Percentiles rank a stretch among this genome's conserved stretches.
Evolutionary conservation across 2,888 invertebrate genomes (phyloP).

Genomic region (Leucoma salicis): DNA sequence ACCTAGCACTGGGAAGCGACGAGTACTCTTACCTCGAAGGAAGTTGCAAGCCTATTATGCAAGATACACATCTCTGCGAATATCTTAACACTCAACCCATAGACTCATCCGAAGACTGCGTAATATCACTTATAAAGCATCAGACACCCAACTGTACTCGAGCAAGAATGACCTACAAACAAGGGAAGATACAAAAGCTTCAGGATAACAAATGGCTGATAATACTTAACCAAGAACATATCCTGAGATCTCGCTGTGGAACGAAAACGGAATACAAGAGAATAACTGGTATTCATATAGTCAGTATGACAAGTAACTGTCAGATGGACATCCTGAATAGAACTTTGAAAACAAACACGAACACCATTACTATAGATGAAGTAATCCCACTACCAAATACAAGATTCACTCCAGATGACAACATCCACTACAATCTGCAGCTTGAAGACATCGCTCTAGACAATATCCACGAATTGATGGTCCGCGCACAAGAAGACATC

Average conservation of each 20-base stretch:
- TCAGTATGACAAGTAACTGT: too few species aligned
- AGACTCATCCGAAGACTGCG: too few species aligned
- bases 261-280: too few species aligned
- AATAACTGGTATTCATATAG: too few species aligned
- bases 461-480: neutral
- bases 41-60: too few species aligned
- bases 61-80: too few species aligned
- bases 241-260: conserved; percentile 28
- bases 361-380: neutral
- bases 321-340: neutral
- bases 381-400: neutral
- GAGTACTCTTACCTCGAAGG: too few species aligned
- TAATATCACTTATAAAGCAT: too few species aligned
- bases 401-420: neutral
- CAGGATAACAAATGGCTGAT: conserved; percentile 33
- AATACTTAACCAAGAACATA: conserved; percentile 28
- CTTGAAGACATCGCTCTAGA: neutral
- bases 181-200: conserved; percentile 29
- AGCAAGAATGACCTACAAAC: conserved; percentile 11
- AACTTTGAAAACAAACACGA: neutral
- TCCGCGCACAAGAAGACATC: neutral
- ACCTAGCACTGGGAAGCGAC: too few species aligned
- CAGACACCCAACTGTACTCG: too few species aligned
- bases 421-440: neutral
- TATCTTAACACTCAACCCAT: too few species aligned